Conservation (phyloP, 2,113 vertebrate genomes). For the Mirounga angustirostris region DNA sequence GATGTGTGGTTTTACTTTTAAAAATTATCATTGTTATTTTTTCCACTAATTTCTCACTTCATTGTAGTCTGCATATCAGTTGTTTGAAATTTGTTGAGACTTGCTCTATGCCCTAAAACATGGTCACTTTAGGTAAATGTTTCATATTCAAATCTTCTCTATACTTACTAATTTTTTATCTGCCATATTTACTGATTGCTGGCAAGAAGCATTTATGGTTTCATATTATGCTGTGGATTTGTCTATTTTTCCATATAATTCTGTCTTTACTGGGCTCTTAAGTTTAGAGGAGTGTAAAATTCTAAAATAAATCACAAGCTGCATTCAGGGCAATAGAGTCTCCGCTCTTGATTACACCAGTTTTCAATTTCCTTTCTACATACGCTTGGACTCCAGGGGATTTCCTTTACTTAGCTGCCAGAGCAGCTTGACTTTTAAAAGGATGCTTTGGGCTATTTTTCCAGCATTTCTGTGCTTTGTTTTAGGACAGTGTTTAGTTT, state of each 20-base stretch:
- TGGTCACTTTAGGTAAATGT: neutral
- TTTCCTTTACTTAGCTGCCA: constrained; percentile 12
- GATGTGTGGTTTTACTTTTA: neutral
- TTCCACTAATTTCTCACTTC: neutral
- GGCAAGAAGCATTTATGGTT: neutral
- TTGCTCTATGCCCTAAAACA: neutral
- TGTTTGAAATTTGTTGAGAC: neutral
- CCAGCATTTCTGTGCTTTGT: neutral
- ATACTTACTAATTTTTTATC: neutral
- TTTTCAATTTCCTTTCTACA: constrained; percentile 23
- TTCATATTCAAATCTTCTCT: neutral
- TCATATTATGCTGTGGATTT: neutral
- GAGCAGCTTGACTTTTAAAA: constrained; percentile 5
- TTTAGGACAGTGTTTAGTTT: neutral
- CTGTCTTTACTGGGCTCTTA: neutral
- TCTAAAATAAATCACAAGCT: neutral
- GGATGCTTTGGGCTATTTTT: constrained; percentile 6
- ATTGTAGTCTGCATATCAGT: neutral
- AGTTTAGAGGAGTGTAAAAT: neutral
- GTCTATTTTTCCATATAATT: constrained; percentile 9
- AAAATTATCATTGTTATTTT: neutral
- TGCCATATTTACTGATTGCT: neutral
- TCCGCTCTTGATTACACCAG: neutral
- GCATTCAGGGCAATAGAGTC: neutral
- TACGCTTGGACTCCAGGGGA: neutral